Conservation (phyloP, 23 tunicate species). For the Halocynthia aurantium region DNA sequence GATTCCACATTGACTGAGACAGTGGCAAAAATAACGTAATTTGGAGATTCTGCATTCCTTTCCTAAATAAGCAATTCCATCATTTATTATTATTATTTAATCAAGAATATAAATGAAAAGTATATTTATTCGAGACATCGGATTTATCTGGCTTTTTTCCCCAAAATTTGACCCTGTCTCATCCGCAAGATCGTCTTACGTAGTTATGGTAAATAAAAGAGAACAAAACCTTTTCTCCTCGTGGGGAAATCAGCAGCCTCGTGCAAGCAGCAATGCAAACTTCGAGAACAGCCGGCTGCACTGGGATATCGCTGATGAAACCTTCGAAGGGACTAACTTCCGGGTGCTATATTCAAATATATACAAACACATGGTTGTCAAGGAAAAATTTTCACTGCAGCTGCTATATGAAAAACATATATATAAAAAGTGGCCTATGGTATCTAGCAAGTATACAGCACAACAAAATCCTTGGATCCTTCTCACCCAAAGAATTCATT, state of each 20-base stretch:
- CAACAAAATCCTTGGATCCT: no score
- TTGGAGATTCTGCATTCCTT: conserved; percentile 10
- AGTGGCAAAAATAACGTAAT: conserved; percentile 15
- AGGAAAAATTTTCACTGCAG: neutral
- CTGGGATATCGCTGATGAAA: conserved; percentile 23
- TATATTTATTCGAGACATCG: neutral
- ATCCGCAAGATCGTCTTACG: neutral
- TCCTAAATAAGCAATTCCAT: conserved; percentile 1
- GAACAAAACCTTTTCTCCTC: conserved; percentile 15
- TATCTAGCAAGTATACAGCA: no score
- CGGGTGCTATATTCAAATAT: conserved; percentile 19
- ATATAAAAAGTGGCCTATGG: no score
- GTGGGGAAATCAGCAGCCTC: conserved; percentile 24
- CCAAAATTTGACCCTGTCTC: neutral
- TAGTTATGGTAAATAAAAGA: no score
- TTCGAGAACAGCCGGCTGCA: conserved; percentile 23
- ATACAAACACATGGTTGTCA: conserved; percentile 4
- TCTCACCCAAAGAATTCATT: no score
- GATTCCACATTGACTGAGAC: conserved; percentile 18
- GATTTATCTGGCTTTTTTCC: neutral
- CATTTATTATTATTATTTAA: neutral
- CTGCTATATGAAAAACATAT: no score
- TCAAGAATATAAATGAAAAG: neutral
- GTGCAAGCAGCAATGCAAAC: conserved; percentile 48
- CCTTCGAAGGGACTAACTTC: conserved; percentile 27